Base-by-base conservation (phyloP, 2,113 vertebrate species). In the Kobus ellipsiprymnus region DNA sequence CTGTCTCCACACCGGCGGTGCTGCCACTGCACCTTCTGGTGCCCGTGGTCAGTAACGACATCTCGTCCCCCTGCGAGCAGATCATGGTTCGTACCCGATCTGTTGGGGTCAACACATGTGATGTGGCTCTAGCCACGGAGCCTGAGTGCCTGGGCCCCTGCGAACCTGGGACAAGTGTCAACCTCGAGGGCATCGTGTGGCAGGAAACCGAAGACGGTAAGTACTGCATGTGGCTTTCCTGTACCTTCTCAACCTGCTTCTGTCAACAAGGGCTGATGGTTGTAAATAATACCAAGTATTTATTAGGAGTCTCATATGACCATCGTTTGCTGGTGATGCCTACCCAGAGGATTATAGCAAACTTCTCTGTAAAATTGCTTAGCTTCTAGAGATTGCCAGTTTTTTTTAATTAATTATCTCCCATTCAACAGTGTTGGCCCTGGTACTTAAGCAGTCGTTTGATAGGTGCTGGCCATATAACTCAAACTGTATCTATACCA, bases 71-170 rank as follows among this genome's bases (percentile, higher is more conserved):
- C 0, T 99, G 99, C 1, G 99, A 99, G 98, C 99, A 99, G 99
- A 99, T 99, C 98, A 99, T 99, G 99, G 99, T 99, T 87, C 99
- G 99, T 86, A 99, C 99, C 3, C 99, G 99, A 92, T 99, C 99
- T 0, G 99, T 99, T 94, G 99, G 99, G 2, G 99, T 99, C 94
- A 99, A 99, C 98, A 99, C 99, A 17, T 99, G 99, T 0, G 99
- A 99, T 0, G 99, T 99, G 98, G 99, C 99, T 91, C 98, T 99
- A 98, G 99, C 99, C 87, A 99, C 99, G 0, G 99, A 99, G 96
- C 99, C 99, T 0, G 99, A 99, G 98, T 99, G 99, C 98, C 98
- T 99, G 98, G 99, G 99, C 78, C 99, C 99, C 94, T 99, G 99
- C 10, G 99, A 99, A 98, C 99, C 99, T 0, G 99, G 99, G 16